A percentile compares a stretch with the other conserved stretches of the same genome.
Evolutionary conservation across 2,797 vertebrate species (phyloP).

Genomic region (Varecia variegata): DNA sequence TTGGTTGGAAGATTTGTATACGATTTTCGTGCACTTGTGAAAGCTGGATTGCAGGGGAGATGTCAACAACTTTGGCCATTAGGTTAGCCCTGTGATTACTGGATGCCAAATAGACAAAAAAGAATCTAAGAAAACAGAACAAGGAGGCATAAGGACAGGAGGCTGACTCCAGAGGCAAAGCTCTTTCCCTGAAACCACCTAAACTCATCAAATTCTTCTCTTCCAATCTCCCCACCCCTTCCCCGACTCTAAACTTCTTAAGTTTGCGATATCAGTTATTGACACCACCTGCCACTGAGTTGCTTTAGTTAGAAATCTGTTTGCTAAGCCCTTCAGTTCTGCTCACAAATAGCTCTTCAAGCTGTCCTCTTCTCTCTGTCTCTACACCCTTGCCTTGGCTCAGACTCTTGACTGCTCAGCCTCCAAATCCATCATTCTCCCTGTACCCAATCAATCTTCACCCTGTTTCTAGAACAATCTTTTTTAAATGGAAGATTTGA

Average conservation of each 20-base stretch:
- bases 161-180: not conserved
- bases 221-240: not conserved
- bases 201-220: not conserved
- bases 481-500: not conserved
- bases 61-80: not conserved
- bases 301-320: not conserved
- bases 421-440: not conserved
- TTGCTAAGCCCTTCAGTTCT: not conserved
- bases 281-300: not conserved
- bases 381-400: not conserved
- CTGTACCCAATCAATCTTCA: not conserved
- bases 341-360: not conserved
- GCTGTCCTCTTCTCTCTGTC: not conserved
- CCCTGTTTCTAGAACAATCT: not conserved
- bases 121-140: not conserved
- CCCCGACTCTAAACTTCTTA: not conserved
- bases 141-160: not conserved
- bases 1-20: not conserved
- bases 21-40: not conserved
- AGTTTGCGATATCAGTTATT: not conserved
- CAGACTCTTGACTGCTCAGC: not conserved
- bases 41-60: not conserved
- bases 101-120: not conserved
- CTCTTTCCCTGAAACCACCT: not conserved
- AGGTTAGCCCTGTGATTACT: not conserved